These are phyloP conservation scores for Semnornis frantzii DNA, from an alignment of 2,113 vertebrate species.

Conservation along the genomic window DNA sequence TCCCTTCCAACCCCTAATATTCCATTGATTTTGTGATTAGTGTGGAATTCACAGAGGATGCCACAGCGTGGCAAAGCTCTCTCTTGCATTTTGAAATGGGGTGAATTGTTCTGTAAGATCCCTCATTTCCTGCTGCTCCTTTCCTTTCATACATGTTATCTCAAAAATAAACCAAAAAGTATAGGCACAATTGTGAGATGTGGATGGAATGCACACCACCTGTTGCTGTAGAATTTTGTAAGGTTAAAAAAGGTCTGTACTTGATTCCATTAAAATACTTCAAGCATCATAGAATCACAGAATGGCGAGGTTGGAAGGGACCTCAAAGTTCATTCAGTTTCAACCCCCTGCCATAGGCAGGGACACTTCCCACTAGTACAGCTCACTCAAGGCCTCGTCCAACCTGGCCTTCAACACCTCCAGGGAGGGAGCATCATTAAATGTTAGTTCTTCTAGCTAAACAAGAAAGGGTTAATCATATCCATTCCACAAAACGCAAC, in stretches of 20 bases:
- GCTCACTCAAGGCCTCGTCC: too few relatives aligned
- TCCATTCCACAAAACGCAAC: not conserved
- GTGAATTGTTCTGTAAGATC: not conserved
- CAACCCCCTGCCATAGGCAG: too few relatives aligned
- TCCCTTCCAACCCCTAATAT: too few relatives aligned
- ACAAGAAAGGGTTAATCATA: not conserved
- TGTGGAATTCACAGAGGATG: not conserved
- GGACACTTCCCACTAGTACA: too few relatives aligned
- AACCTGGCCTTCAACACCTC: too few relatives aligned
- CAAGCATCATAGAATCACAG: not conserved
- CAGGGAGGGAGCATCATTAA: not conserved
- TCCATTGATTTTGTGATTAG: not conserved
- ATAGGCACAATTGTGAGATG: not conserved
- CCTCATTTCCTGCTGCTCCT: not conserved
- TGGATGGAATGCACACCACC: not conserved
- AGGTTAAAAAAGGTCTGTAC: not conserved
- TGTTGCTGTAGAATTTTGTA: not conserved
- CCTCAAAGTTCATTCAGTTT: too few relatives aligned
- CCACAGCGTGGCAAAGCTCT: not conserved
- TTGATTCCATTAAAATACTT: not conserved
- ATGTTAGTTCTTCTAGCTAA: not conserved
- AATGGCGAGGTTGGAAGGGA: too few relatives aligned
- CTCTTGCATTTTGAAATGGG: not conserved
- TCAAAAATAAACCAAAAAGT: not conserved
- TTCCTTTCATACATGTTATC: not conserved